Evolutionary conservation across 2,113 vertebrate genomes (phyloP), one percentile per base, ranked within the genome.

Genomic region (Nothocercus nigrocapillus): DNA sequence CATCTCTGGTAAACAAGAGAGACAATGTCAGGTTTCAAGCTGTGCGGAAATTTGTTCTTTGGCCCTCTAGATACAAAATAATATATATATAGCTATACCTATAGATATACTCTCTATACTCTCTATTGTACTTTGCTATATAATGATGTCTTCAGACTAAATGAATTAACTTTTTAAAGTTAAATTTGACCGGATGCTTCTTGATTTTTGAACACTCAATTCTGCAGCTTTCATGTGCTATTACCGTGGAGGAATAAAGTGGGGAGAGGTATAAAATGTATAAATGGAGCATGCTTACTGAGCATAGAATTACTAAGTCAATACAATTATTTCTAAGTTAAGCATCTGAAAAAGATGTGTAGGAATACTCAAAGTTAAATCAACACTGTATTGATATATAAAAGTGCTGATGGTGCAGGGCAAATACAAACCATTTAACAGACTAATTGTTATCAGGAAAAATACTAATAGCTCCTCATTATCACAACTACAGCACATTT

Each of bases 401-500:
- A 86, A 95, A 93, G 68, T 72, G 82, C 88, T 96, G 93, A 93
- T 49, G n/a, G 38, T 92, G 61, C 76, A 92, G 93, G 30, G 61
- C 44, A 47, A 86, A 83, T 44, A 67, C 45, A 95, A 93, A 83
- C 64, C 47, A 90, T 93, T 86, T 73, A 88, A 83, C 64, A 73
- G 51, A 88, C 53, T 94, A 92, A 96, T 90, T 95, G 82, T 68
- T 93, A 95, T 87, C 77, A 92, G 79, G 88, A 90, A 95, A 95
- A 96, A 93, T 93, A 86, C 76, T 93, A 92, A 95, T 62, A 84
- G 73, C 7, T 88, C 94, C 83, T 96, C 77, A 82, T 96, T 96
- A 96, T 86, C 73, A 36, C 85, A 56, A 56, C 73, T 76, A n/a
- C 53, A 88, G 16, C 2, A 0, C 58, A 82, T 78, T 44, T 86